Conservation (phyloP, 2,113 vertebrate species). For the Psammodynastes pulverulentus region DNA sequence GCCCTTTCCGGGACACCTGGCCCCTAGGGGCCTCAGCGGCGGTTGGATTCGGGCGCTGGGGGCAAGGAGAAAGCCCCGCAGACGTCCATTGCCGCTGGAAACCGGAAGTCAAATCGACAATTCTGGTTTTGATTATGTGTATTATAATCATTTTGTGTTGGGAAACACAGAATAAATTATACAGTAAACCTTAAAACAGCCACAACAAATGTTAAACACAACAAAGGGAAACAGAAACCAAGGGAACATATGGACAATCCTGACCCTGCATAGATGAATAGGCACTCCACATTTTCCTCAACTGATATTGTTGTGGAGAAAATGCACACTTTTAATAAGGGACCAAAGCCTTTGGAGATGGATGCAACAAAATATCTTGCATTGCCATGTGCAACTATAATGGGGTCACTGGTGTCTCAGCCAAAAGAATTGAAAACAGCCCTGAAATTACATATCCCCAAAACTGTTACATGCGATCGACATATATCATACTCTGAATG, state of each 20-base stretch:
- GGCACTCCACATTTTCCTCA: background rate
- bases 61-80: no score
- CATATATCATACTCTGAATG: background rate
- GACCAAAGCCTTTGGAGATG: background rate
- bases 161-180: background rate
- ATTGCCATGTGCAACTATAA: background rate
- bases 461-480: background rate
- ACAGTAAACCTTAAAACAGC: background rate
- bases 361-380: background rate
- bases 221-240: background rate
- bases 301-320: background rate
- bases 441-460: background rate
- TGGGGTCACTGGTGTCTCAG: background rate
- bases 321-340: background rate
- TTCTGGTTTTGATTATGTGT: background rate
- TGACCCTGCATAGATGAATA: background rate
- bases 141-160: background rate
- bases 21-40: no score
- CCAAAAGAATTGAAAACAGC: background rate
- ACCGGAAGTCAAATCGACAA: no score
- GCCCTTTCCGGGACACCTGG: no score
- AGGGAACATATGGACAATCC: background rate
- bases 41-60: no score
- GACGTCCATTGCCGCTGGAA: no score
- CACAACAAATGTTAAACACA: background rate